Evolutionary conservation across 2,113 vertebrate species (phyloP).

Genomic region (Podarcis raffonei): DNA sequence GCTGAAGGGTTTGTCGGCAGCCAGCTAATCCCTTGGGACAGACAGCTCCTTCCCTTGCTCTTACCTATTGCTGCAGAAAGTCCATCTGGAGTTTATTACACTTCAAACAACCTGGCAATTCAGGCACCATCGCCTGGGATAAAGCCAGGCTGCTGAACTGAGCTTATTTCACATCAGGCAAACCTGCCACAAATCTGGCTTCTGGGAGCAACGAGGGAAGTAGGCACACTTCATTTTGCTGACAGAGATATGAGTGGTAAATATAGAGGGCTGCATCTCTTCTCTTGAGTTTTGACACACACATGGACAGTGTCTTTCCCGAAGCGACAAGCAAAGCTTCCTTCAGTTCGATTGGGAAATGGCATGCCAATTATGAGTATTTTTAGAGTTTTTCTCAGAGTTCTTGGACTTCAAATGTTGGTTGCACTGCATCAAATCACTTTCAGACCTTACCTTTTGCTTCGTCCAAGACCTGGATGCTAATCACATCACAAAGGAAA

Average conservation of each 20-base stretch:
- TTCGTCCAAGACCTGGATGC: background rate
- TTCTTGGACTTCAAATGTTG: background rate
- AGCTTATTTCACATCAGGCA: background rate
- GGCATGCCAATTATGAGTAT: background rate
- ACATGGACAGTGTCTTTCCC: background rate
- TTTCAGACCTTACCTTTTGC: background rate
- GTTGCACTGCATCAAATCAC: background rate
- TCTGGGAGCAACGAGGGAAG: constrained; percentile 43
- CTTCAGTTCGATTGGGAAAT: background rate
- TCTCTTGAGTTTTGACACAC: background rate
- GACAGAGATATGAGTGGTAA: constrained; percentile 38
- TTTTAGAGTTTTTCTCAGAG: background rate
- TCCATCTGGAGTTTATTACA: constrained; percentile 45
- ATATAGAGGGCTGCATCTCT: constrained; percentile 29
- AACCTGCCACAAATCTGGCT: constrained; percentile 30
- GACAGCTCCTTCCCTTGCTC: background rate
- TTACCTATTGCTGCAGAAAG: constrained; percentile 34
- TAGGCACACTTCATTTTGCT: constrained; percentile 52
- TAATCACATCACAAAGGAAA: background rate
- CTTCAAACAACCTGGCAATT: constrained; percentile 61
- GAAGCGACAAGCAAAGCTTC: background rate
- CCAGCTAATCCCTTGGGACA: background rate
- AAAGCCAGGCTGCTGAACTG: constrained; percentile 43
- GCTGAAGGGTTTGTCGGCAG: background rate
- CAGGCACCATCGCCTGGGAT: constrained; percentile 42